Evolutionary conservation across 2,113 vertebrate genomes (phyloP).

Genomic region (Pleuronectes platessa): DNA sequence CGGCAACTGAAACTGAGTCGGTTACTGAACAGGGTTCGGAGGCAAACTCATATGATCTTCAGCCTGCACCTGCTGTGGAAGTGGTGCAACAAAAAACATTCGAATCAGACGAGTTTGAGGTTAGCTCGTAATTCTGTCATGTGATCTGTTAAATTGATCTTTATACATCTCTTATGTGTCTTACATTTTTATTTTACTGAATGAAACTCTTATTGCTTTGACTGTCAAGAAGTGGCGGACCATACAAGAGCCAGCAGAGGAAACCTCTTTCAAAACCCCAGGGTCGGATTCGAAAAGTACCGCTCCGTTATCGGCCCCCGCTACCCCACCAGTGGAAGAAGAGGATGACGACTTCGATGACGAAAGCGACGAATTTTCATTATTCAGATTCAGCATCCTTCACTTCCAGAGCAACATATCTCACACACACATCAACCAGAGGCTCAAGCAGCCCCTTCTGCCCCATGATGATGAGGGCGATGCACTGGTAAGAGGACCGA

Average conservation of each 20-base stretch:
- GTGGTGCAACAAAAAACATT: constrained; percentile 76
- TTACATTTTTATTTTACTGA: constrained; percentile 30
- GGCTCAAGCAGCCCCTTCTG: constrained; percentile 87
- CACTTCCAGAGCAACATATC: constrained; percentile 88
- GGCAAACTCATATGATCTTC: constrained; percentile 82
- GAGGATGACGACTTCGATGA: constrained; percentile 78
- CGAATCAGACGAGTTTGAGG: constrained; percentile 78
- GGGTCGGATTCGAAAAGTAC: not conserved
- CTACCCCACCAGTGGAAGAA: not conserved
- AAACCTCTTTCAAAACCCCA: not conserved
- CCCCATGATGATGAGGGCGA: constrained; percentile 90
- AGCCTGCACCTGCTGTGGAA: constrained; percentile 69
- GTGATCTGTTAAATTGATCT: not conserved
- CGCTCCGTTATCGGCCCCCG: not conserved
- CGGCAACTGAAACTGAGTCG: too few relatives aligned
- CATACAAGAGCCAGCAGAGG: not conserved
- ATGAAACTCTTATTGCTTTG: not conserved
- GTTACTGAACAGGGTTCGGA: constrained; percentile 80
- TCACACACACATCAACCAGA: constrained; percentile 82
- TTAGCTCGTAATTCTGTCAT: constrained; percentile 49
- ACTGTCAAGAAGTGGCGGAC: constrained; percentile 6
- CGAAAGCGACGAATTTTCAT: constrained; percentile 83
- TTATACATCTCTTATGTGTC: not conserved
- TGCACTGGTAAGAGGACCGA: constrained; percentile 78
- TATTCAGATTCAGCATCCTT: constrained; percentile 86